A percentile compares a stretch with the other conserved stretches of the same genome.
phyloP scores from a whole-genome alignment of 1,140 invertebrate species.

The Heliothis subflexa region DNA sequence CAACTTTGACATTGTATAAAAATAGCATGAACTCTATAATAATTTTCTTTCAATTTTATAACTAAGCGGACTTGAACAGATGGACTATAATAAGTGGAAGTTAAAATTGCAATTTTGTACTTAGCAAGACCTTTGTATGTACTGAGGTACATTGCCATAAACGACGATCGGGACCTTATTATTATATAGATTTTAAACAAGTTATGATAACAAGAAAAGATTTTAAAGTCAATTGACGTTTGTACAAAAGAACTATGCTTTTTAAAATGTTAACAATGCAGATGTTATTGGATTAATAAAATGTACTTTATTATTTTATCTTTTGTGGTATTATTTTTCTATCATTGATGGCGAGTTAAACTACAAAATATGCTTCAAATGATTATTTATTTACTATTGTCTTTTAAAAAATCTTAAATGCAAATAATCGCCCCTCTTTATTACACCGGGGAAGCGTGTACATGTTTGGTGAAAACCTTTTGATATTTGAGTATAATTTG shows the following conservation, averaged over 20 bases:
- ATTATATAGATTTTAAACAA: conserved; percentile 39
- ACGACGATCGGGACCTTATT: conserved; percentile 27
- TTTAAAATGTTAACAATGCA: conserved; percentile 71
- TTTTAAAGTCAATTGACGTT: conserved; percentile 53
- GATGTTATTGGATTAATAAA: conserved; percentile 66
- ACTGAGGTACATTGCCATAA: conserved; percentile 38
- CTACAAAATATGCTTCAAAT: conserved; percentile 49
- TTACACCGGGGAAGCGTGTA: conserved; percentile 36
- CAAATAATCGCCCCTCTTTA: conserved; percentile 45
- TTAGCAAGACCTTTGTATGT: conserved; percentile 24
- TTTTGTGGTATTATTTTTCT: conserved; percentile 51
- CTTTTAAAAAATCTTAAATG: conserved; percentile 58
- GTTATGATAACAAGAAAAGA: conserved; percentile 38
- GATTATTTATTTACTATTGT: conserved; percentile 43
- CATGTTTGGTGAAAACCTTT: too few species aligned
- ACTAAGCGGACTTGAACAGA: conserved; percentile 9
- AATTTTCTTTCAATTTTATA: not conserved
- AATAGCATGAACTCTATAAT: not conserved
- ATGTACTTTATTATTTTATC: conserved; percentile 63
- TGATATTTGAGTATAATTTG: not conserved
- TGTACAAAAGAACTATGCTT: conserved; percentile 64
- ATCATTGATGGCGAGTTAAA: not conserved
- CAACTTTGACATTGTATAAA: not conserved
- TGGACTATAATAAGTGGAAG: not conserved
- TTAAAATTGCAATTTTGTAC: conserved; percentile 23